Evolutionary conservation across 2,888 invertebrate genomes (phyloP), one percentile per base, ranked within the genome.

Genomic region (Netelia virgata): DNA sequence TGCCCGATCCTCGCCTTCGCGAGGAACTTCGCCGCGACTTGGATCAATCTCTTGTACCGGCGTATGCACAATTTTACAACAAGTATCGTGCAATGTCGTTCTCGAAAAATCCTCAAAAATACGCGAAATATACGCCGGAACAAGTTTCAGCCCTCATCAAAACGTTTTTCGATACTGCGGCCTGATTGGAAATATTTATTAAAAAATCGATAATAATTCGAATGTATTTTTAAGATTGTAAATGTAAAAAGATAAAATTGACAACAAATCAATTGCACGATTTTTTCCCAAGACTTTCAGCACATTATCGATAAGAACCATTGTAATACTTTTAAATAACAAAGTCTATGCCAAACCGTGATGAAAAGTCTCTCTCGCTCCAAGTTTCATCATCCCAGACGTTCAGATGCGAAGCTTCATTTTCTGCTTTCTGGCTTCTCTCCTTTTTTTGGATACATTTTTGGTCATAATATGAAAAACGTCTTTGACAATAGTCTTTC

Each of bases 91-190:
- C 95, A 59, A 95, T 97, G 64, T 96, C 97, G 79, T 99, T 99
- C 94, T 97, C 98, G 23, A 99, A 98, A 94, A 98, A 98, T 94
- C 96, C 96, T 0, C 97, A 97, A 85, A 99, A 99, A 94, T 99
- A 99, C 94, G 96, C 98, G 81, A 98, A 97, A 94, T 98, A 98
- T 92, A 96, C 96, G 43, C 98, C 98, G 0, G 96, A 97, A 89
- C 97, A 98, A 93, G 97, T 99, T 8, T 96, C 97, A 1, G 96
- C 96, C 0, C 95, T 97, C 91, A 95, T 99, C 69, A 97, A 98
- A 91, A 97, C 97, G 83, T 98, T 99, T 91, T 99, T 99, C 94
- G 99, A 99, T 94, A 97, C 98, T 87, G 96, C 97, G 63, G 97
- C 97, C 43, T 97, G 95, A 94, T 69, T 80, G n/a, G 14, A 3